phyloP scores from a whole-genome alignment of 2,888 invertebrate species.

The Rhyacophila evoluta region DNA sequence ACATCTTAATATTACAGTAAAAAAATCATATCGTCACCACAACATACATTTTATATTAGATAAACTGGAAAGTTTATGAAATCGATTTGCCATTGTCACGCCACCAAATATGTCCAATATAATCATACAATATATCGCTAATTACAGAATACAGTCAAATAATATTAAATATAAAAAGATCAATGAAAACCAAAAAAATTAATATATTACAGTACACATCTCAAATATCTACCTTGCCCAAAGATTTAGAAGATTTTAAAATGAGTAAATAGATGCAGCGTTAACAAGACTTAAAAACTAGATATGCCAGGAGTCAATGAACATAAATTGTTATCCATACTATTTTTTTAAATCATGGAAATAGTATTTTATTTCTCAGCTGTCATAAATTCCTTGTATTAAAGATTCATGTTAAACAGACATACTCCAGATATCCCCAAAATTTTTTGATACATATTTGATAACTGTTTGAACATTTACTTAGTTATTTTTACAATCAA shows the following conservation, averaged over 20 bases:
- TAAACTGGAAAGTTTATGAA: neutral
- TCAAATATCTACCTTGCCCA: neutral
- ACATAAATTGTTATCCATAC: too few species aligned
- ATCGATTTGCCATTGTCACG: constrained; percentile 11
- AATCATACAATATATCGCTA: neutral
- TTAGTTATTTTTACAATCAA: too few species aligned
- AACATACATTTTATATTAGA: neutral
- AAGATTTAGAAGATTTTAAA: neutral
- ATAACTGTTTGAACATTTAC: too few species aligned
- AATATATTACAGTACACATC: neutral
- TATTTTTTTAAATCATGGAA: too few species aligned
- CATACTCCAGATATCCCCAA: too few species aligned
- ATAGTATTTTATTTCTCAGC: too few species aligned
- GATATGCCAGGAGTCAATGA: constrained; percentile 12
- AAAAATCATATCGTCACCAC: constrained; percentile 5
- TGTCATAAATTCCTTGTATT: too few species aligned
- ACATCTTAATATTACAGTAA: constrained; percentile 28
- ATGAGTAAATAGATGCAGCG: constrained; percentile 25
- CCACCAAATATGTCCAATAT: constrained; percentile 25
- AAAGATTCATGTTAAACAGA: too few species aligned
- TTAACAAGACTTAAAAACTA: neutral
- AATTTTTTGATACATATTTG: too few species aligned
- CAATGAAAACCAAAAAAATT: too few species aligned
- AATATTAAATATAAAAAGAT: too few species aligned
- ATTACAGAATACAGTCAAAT: neutral